Percentiles rank a stretch among this genome's conserved stretches.
These are phyloP conservation scores for Rhinoraja longicauda DNA, from an alignment of 2,797 vertebrate species.

Conservation along the genomic window DNA sequence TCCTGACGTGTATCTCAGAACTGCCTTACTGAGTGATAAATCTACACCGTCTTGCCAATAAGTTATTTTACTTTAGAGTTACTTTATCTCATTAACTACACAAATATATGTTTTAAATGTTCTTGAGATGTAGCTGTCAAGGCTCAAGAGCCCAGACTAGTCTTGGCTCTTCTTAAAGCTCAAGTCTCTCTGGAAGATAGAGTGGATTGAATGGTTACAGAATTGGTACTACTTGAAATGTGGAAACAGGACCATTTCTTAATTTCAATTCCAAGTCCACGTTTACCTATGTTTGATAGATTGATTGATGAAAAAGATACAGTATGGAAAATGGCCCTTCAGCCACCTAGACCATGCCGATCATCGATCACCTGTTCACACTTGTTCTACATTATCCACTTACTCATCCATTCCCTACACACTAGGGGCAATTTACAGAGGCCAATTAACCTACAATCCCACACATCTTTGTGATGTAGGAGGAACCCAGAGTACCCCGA, in stretches of 20 bases:
- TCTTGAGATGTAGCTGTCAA: not conserved
- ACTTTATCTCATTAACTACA: not conserved
- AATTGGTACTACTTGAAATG: not conserved
- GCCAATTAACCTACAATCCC: no score
- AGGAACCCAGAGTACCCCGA: no score
- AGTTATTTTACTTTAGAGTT: not conserved
- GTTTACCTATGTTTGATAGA: no score
- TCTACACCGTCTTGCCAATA: not conserved
- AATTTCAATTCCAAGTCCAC: not conserved
- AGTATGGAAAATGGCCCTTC: no score
- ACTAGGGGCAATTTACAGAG: no score
- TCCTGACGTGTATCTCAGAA: not conserved
- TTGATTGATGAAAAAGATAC: no score
- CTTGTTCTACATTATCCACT: no score
- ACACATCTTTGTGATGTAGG: no score
- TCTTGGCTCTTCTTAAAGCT: not conserved
- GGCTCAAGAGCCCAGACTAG: not conserved
- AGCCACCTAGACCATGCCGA: no score
- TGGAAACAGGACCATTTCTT: not conserved
- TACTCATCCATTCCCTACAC: no score
- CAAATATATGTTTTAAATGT: not conserved
- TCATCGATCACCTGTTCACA: no score
- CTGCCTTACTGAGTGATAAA: not conserved
- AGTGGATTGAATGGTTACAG: not conserved
- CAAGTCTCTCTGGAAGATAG: not conserved